Base-by-base conservation (phyloP, 2,888 invertebrate genomes). In the Aspidiotus destructor region DNA sequence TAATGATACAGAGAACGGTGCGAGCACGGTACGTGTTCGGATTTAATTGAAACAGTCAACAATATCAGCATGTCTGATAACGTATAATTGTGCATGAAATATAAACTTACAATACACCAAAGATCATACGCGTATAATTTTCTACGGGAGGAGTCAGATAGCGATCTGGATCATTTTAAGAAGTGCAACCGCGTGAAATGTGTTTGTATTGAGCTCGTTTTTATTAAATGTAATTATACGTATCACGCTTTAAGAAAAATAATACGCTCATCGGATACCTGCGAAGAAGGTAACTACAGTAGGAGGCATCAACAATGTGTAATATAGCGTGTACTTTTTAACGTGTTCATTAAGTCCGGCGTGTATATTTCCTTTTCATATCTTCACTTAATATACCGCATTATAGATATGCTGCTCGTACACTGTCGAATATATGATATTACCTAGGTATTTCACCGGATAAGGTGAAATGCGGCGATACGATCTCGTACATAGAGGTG, bases 1-100 rank as follows among this genome's bases (percentile, higher is more conserved):
- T 65, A 65, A 65, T 65, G 65, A 65, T 65, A 65, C 65, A 65
- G 65, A 28, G 28, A 58, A 42, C 65, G 44, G 65, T 13, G 65
- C 65, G 58, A 65, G 65, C 28, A 28, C 28, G 28, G 28, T 65
- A 65, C 65, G 65, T 65, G 65, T 65, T 65, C 58, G 58, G 58
- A 65, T 65, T 65, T 65, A 65, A 65, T 65, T 65, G 65, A 65
- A 65, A 65, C 65, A 65, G 65, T 65, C 65, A 65, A 65, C 65
- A 65, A 48, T 57, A 65, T 28, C 28, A 28, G 28, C 65, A 65
- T 41, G 65, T 65, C 58, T 65, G 65, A 65, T 65, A 65, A 65
- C 65, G 65, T 65, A 58, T 65, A 65, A 65, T 65, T 65, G 58
- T 48, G 65, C 65, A 65, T 65, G 65, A 65, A 65, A 65, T 65